Evolutionary conservation across 1,140 invertebrate species (phyloP).

Genomic region (Alviniconcha marisindica): DNA sequence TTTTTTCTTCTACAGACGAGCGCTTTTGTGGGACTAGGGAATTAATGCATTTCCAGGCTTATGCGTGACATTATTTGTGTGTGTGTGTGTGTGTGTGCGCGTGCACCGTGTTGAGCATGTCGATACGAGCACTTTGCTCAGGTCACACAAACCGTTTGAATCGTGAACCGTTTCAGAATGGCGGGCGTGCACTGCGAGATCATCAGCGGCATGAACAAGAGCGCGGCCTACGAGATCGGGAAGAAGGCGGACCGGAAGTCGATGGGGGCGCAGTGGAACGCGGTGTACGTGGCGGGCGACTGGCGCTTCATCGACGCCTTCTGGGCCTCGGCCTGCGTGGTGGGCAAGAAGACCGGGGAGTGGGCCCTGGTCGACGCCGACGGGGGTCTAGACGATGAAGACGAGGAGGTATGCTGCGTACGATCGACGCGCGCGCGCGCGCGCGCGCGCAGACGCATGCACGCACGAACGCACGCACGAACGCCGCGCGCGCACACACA

Average conservation of each 20-base stretch:
- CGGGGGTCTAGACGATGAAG: conserved; percentile 61
- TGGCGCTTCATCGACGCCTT: conserved; percentile 73
- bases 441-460: background rate
- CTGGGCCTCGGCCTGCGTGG: conserved; percentile 71
- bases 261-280: conserved; percentile 75
- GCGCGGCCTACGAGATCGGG: conserved; percentile 72
- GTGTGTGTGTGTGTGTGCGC: too few species aligned
- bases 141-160: too few species aligned
- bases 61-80: too few species aligned
- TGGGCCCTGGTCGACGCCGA: conserved; percentile 70
- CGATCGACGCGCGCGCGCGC: background rate
- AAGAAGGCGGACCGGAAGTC: conserved; percentile 59
- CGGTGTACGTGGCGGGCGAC: conserved; percentile 67
- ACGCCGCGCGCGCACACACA: too few species aligned
- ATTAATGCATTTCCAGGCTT: too few species aligned
- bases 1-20: too few species aligned
- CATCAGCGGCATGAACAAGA: conserved; percentile 73
- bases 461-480: too few species aligned
- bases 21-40: too few species aligned
- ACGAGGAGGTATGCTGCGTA: conserved; percentile 51
- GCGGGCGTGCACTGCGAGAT: conserved; percentile 70
- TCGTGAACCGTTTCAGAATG: too few species aligned
- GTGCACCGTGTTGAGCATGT: too few species aligned
- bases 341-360: conserved; percentile 66
- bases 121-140: too few species aligned